A percentile compares a stretch with the other conserved stretches of the same genome.
Conservation (phyloP, 2,113 vertebrate species). For the Xiphophorus couchianus region DNA sequence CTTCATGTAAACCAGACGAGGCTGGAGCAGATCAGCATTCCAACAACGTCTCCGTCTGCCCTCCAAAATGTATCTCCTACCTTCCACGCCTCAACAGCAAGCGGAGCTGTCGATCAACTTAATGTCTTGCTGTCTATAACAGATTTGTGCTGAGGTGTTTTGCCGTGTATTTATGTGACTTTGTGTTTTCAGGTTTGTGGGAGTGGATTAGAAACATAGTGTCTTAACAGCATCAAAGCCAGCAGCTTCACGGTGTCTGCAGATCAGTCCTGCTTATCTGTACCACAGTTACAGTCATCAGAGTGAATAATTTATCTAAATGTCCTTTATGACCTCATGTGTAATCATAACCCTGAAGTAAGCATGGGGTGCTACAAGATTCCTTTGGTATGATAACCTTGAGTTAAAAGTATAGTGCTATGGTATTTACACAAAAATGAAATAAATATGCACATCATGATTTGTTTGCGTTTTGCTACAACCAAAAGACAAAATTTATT, state of each 20-base stretch:
- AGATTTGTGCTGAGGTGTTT: slow-evolving; percentile 30
- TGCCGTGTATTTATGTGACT: slow-evolving; percentile 13
- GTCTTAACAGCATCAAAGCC: slow-evolving; percentile 43
- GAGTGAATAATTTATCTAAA: slow-evolving; percentile 24
- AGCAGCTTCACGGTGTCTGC: not conserved
- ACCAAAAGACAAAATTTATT: not conserved
- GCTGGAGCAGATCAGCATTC: slow-evolving; percentile 51
- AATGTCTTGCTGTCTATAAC: slow-evolving; percentile 39
- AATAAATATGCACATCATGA: not conserved
- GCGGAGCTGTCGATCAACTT: slow-evolving; percentile 29
- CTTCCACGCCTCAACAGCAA: slow-evolving; percentile 31
- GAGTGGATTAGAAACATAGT: slow-evolving; percentile 51
- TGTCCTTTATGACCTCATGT: not conserved
- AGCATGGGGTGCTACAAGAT: not conserved
- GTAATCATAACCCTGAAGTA: not conserved
- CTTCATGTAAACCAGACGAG: slow-evolving; percentile 39
- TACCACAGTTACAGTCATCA: slow-evolving; percentile 11
- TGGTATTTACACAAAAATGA: not conserved
- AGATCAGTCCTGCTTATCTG: slow-evolving; percentile 12
- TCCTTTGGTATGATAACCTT: not conserved
- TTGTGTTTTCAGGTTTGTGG: slow-evolving; percentile 47
- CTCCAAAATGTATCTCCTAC: slow-evolving; percentile 43
- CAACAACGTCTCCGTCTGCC: slow-evolving; percentile 42
- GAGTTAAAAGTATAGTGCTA: not conserved
- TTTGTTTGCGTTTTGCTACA: not conserved